Evolutionary conservation across 2,888 invertebrate species (phyloP), one percentile per base, ranked within the genome.

Genomic region (Mesochorus sp.): DNA sequence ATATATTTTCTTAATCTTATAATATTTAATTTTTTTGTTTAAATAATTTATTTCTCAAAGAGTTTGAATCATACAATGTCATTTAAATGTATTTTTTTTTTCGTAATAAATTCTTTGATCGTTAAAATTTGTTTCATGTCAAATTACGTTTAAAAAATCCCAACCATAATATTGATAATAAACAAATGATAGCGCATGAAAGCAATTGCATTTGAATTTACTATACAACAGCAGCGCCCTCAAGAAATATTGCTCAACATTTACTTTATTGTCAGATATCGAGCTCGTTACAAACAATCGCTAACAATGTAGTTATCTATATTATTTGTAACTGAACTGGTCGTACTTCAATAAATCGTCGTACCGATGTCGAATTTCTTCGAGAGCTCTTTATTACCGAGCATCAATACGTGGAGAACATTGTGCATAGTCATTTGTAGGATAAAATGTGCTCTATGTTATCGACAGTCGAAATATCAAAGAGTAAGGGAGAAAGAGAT

Each of bases 321-420:
- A 34, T 2, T 39, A 2, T n/a, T 39, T 12, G 3, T 3, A 3
- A n/a, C 34, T 34, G n/a, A 34, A 34, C n/a, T n/a, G 34, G 10
- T 8, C n/a, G 3, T 34, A 34, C 34, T 34, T 6, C 3, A n/a
- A 12, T 2, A 37, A 14, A 34, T 21, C 47, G n/a, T n/a, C 47
- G 44, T n/a, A 6, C 8, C 24, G 47, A 14, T 19, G 67, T 3
- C n/a, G n/a, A n/a, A 12, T 12, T 6, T 49, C 68, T 10, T 59
- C 34, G 19, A 10, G 19, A 4, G 37, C 17, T 4, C 74, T 61
- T n/a, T 12, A 21, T 0, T 57, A 73, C 21, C 73, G 8, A 57
- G 55, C 47, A 49, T n/a, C 26, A 10, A 8, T 8, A 6, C 2
- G n/a, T 21, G 37, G 34, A 34, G 21, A n/a, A 10, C 3, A 3